Base-by-base conservation (phyloP, 2,113 vertebrate species). In the Pomatostomus ruficeps region DNA sequence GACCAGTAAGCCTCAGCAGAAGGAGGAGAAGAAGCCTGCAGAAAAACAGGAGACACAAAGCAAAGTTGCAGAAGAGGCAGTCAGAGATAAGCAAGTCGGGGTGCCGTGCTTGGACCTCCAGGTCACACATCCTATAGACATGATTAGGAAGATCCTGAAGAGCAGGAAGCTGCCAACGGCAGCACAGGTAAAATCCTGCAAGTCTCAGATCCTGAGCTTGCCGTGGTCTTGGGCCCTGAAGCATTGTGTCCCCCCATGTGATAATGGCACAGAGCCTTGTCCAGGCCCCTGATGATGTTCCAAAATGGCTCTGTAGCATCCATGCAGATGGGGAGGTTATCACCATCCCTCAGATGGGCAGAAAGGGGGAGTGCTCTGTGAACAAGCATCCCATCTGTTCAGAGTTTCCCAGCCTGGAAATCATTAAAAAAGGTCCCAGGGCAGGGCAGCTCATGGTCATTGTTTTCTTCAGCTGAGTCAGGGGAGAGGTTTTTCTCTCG, bases 91-190 rank as follows among this genome's bases (percentile, higher is more conserved):
- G 1, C 88, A 75, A 1, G 3, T 95, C 0, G 95, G 98, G 0
- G 96, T 99, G 65, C 99, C 98, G 1, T 97, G 98, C 82, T 90
- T 99, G 67, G 86, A 97, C 43, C 84, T 99, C 57, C 97, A 97
- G 26, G 89, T 97, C 8, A 93, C 90, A 3, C 73, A 95, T 74
- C 65, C 83, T 2, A 96, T 97, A 13, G 91, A 96, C 14, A 35
- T 68, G 6, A 92, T 28, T 43, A 87, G 36, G 51, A 48, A 76
- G 43, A 85, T 99, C 35, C 85, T 99, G 46, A 88, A 94, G 42
- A 96, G 79, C 4, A 52, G 88, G 54, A 85, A 54, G 48, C 93
- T 99, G 67, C 99, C 99, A n/a, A 18, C 81, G 0, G 51, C 93
- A 19, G 96, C 98, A 3, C 75, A 99, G 98, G 99, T 99, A 95